A percentile compares a stretch with the other conserved stretches of the same genome.
Conservation (phyloP, 2,113 vertebrate species). For the Deroptyus accipitrinus region DNA sequence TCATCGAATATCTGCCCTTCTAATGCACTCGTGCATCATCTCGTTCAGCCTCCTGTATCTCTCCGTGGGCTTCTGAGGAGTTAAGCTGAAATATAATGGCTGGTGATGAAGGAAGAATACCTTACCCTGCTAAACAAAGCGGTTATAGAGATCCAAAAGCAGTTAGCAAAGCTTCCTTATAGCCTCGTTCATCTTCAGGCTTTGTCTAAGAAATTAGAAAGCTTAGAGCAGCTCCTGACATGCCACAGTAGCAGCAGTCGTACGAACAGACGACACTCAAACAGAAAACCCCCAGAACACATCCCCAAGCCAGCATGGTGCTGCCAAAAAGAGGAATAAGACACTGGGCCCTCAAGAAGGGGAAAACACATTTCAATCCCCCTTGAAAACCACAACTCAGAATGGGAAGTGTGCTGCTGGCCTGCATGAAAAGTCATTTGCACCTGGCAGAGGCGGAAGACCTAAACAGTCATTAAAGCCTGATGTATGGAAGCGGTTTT, state of each 20-base stretch:
- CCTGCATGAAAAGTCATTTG: conserved; percentile 2
- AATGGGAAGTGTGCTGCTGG: not conserved
- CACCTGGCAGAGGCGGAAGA: conserved; percentile 37
- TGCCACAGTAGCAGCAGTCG: not conserved
- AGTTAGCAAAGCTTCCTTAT: not conserved
- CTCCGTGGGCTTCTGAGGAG: not conserved
- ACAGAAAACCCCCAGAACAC: not conserved
- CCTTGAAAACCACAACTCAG: not conserved
- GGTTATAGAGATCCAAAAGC: not conserved
- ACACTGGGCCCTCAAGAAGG: not conserved
- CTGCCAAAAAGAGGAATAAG: not conserved
- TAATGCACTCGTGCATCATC: accelerated
- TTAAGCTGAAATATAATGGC: not conserved
- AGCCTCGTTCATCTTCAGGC: not conserved
- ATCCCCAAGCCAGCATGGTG: not conserved
- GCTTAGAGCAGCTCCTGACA: not conserved
- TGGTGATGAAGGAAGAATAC: not conserved
- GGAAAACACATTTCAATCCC: not conserved
- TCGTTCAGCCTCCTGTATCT: not conserved
- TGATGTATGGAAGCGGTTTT: not conserved
- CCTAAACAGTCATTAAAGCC: not conserved
- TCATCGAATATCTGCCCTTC: not conserved
- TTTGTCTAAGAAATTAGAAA: not conserved
- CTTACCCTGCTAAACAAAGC: not conserved
- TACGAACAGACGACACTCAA: not conserved